Evolutionary conservation across 2,797 vertebrate species (phyloP).

Genomic region (Microctenopoma lineatum): DNA sequence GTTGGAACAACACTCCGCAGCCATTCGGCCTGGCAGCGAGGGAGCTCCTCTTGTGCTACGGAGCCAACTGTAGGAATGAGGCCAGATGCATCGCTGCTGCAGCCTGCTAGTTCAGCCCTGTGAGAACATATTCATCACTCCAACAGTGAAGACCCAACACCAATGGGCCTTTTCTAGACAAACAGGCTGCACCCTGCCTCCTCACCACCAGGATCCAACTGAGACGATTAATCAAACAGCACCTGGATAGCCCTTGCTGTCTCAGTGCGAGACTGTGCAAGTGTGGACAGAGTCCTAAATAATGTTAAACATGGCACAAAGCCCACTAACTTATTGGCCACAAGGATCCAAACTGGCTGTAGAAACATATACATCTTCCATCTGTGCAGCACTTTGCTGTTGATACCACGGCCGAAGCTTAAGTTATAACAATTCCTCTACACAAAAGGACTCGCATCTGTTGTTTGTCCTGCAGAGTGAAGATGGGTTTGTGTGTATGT

Average conservation of each 20-base stretch:
- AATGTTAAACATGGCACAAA: conserved; percentile 61
- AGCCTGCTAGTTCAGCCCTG: conserved; percentile 17
- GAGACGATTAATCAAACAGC: conserved; percentile 57
- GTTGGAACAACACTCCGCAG: conserved; percentile 63
- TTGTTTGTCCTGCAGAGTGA: conserved; percentile 64
- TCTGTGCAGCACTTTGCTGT: conserved; percentile 35
- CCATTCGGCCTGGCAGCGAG: conserved; percentile 51
- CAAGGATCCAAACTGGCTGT: conserved; percentile 44
- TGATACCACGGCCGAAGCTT: conserved; percentile 36
- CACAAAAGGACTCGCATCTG: conserved; percentile 60
- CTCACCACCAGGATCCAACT: conserved; percentile 32
- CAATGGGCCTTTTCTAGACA: conserved; percentile 65
- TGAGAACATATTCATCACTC: conserved; percentile 57
- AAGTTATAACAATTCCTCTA: conserved; percentile 43
- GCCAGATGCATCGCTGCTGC: conserved; percentile 29
- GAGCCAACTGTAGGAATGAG: conserved; percentile 38
- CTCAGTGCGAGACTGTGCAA: conserved; percentile 37
- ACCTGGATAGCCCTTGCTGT: conserved; percentile 41
- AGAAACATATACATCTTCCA: conserved; percentile 50
- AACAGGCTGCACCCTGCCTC: conserved; percentile 54
- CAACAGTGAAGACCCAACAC: conserved; percentile 46
- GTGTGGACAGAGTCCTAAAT: conserved; percentile 35
- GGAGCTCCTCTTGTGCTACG: conserved; percentile 50
- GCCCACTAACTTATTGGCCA: conserved; percentile 36
- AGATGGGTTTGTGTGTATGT: conserved; percentile 66